A percentile compares a stretch with the other conserved stretches of the same genome.
Evolutionary conservation across 2,888 invertebrate species (phyloP).

Genomic region (Nasonia oneida): DNA sequence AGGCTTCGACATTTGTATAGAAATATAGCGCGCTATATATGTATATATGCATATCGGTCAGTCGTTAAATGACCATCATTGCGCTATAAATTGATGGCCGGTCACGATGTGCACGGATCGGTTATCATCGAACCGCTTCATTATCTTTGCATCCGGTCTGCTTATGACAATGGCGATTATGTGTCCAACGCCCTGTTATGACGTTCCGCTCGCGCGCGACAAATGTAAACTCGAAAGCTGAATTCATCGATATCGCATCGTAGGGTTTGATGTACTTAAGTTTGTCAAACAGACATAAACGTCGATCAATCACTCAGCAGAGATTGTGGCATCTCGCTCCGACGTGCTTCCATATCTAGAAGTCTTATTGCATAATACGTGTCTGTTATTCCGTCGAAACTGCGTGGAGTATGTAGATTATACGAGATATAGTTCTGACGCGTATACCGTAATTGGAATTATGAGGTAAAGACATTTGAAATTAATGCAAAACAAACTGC

Average conservation of each 20-base stretch:
- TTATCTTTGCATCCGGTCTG: constrained; percentile 54
- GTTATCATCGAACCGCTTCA: constrained; percentile 51
- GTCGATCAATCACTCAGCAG: constrained; percentile 3
- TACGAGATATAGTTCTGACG: too few species aligned
- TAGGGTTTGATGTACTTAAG: constrained; percentile 18
- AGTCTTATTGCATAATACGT: too few species aligned
- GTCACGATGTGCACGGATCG: constrained; percentile 19
- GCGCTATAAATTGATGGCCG: constrained; percentile 39
- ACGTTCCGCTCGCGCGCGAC: constrained; percentile 16
- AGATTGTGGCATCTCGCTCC: neutral
- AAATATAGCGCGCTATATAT: neutral
- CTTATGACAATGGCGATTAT: constrained; percentile 46
- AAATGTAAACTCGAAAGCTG: constrained; percentile 26
- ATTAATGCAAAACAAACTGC: neutral
- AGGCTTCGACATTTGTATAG: constrained; percentile 18
- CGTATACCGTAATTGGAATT: neutral
- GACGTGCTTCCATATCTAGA: too few species aligned
- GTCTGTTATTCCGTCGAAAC: too few species aligned
- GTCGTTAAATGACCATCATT: constrained; percentile 30
- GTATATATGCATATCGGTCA: neutral
- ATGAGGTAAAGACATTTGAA: neutral
- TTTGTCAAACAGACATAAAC: constrained; percentile 14
- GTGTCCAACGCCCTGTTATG: neutral
- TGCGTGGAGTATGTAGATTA: too few species aligned
- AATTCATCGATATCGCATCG: neutral